Conservation (phyloP, 2,888 invertebrate genomes). For the Julus scanicus region DNA sequence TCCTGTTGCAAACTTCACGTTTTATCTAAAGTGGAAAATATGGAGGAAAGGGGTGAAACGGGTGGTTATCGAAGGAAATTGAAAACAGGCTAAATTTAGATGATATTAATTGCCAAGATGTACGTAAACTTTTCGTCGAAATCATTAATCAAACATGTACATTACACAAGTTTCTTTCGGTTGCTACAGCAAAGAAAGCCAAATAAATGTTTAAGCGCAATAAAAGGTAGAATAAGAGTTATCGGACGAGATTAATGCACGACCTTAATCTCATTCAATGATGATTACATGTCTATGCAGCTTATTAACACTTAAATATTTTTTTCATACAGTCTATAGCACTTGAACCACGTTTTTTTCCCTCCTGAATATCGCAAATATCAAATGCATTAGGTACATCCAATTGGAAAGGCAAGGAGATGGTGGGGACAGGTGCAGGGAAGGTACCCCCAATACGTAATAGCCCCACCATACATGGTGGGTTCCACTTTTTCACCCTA, state of each 20-base stretch:
- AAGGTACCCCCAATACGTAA: neutral
- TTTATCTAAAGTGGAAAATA: neutral
- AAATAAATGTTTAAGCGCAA: neutral
- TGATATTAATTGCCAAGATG: neutral
- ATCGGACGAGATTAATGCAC: neutral
- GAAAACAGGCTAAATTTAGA: constrained; percentile 20
- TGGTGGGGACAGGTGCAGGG: neutral
- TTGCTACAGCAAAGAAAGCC: neutral
- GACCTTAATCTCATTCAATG: neutral
- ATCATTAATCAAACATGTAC: neutral
- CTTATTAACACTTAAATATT: too few species aligned
- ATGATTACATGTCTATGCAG: neutral
- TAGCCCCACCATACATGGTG: neutral
- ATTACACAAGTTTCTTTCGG: neutral
- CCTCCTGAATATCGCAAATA: too few species aligned
- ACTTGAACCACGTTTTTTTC: too few species aligned
- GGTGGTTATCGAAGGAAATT: neutral
- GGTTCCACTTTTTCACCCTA: neutral
- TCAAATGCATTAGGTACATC: too few species aligned
- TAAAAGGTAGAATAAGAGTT: neutral
- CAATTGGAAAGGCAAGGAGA: neutral
- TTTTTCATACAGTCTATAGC: too few species aligned
- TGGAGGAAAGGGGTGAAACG: neutral
- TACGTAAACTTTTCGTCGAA: neutral
- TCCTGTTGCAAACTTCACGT: neutral